Base-by-base conservation (phyloP, 2,888 invertebrate species). In the Galeopsomyia nigrocyanea region DNA sequence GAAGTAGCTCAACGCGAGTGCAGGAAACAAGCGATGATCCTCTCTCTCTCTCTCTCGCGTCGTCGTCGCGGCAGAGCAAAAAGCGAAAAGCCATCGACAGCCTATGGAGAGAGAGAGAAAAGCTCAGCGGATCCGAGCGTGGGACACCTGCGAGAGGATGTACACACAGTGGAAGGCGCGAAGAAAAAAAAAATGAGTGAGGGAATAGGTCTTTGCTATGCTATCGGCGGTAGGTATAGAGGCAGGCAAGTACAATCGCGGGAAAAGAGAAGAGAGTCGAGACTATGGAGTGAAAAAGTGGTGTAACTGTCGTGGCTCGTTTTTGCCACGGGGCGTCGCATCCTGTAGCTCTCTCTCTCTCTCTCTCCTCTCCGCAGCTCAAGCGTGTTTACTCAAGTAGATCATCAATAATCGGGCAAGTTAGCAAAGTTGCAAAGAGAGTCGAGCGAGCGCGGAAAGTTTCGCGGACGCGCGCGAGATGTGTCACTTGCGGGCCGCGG, bases 311-410 rank as follows among this genome's bases (percentile, higher is more conserved):
- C 76, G 77, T 68, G 19, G 47, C 13, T 61, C 78, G 79, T 83
- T 83, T 83, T 83, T 84, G 80, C 79, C 72, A 21, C 39, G 78
- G 74, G 31, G 76, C 81, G 82, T 84, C 82, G 82, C 82, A 85
- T 85, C 85, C 84, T 84, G 84, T 81, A 14, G 78, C 39, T 39
- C 39, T 39, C 10, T 39, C 39, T 39, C 39, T 10, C 39, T 3
- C 31, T 31, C 7, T 31, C 31, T 7, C 31, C 7, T 7, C 31
- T 7, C 3, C 31, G 3, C 7, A 31, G 22, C 46, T 16, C 78
- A 78, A 81, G 79, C 81, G 81, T 84, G 81, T 82, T 84, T 84
- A 83, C 81, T 83, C 82, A 82, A 83, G 80, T 82, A 82, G 80
- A 84, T 82, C 82, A 83, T 83, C 79, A 79, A 78, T 78, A 77